phyloP scores from a whole-genome alignment of 2,113 vertebrate genomes.

The Pteropus alecto region DNA sequence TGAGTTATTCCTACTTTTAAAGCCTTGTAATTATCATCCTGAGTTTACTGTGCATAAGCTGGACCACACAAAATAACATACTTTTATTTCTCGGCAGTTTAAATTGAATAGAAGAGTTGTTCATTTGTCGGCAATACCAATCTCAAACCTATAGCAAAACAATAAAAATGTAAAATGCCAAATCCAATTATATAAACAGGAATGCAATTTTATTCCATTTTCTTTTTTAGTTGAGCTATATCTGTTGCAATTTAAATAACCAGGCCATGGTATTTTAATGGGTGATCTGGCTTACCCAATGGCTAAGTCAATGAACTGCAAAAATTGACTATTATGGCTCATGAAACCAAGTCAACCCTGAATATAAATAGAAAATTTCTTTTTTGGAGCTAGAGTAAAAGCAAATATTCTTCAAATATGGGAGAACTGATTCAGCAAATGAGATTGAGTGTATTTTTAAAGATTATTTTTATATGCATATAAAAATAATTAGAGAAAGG shows the following conservation, averaged over 20 bases:
- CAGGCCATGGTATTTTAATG: constrained; percentile 57
- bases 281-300: constrained; percentile 52
- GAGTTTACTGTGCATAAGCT: neutral
- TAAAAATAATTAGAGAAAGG: neutral
- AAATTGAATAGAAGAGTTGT: constrained; percentile 22
- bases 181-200: constrained; percentile 50
- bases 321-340: constrained; percentile 49
- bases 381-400: constrained; percentile 21
- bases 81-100: constrained; percentile 46
- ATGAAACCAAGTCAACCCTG: constrained; percentile 50
- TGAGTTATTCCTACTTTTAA: constrained; percentile 26
- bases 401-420: neutral
- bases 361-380: constrained; percentile 51
- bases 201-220: constrained; percentile 51
- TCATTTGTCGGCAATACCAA: neutral
- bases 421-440: constrained; percentile 10
- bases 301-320: constrained; percentile 57
- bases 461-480: neutral
- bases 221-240: constrained; percentile 21
- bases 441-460: neutral
- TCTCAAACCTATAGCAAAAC: constrained; percentile 43
- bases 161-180: constrained; percentile 49
- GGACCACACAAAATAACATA: neutral
- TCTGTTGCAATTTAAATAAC: constrained; percentile 55
- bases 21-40: constrained; percentile 24